Base-by-base conservation (phyloP, 2,113 vertebrate species). In the Elephas maximus region DNA sequence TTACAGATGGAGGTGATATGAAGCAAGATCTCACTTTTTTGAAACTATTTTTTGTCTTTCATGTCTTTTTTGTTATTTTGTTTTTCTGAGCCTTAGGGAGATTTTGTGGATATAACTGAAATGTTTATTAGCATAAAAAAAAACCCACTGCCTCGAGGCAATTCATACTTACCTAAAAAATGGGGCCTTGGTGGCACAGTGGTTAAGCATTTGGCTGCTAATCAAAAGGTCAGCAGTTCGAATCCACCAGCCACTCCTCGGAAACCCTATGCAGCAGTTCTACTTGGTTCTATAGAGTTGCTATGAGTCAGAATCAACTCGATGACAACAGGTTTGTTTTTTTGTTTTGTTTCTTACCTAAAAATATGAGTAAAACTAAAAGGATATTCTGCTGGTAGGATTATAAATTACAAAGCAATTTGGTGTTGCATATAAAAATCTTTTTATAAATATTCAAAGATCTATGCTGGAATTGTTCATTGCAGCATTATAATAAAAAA, bases 361-460 rank as follows among this genome's bases (percentile, higher is more conserved):
- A 86, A 91, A 89, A 30, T 73, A 65, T 60, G 44, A 77, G 15
- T 81, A 79, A 85, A 84, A 91, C 90, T 95, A 91, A 79, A 88
- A 18, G 80, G 41, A 80, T 74, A 69, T 1, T 7, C 41, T 76
- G 10, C 24, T 76, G 7, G 41, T 69, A 88, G 45, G 30, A 76
- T 48, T 69, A 60, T 53, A 88, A 91, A 79, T 88, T 76, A 80
- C 23, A 93, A 96, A 94, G 51, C 73, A 95, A 88, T 73, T 78
- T 91, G 30, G 28, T 84, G 37, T 79, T 88, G 73, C 15, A 91
- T 15, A 80, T 67, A 48, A 77, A 96, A 81, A 15, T 21, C 14
- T 79, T 88, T 51, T 28, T 45, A 76, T 80, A 79, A 80, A 84
- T 57, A 93, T 28, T 60, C 18, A 89, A 93, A 85, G 11, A 67